Evolutionary conservation across 1,140 invertebrate genomes (phyloP).

Genomic region (Lucilia sericata): DNA sequence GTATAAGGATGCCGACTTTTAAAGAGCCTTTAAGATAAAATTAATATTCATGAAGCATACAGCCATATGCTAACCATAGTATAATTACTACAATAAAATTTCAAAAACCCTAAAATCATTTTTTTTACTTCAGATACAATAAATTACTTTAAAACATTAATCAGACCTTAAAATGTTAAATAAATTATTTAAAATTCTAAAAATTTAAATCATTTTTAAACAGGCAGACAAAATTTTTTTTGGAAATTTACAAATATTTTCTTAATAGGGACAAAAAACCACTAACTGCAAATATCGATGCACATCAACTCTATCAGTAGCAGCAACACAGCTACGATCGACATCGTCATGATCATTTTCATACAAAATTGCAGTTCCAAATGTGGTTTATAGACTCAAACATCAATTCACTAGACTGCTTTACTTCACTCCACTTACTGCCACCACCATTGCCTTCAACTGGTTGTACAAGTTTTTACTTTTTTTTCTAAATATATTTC

Average conservation of each 20-base stretch:
- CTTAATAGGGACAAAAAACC: not conserved
- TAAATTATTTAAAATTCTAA: not conserved
- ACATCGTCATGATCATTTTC: not conserved
- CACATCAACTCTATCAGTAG: not conserved
- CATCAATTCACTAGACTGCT: not conserved
- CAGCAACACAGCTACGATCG: not conserved
- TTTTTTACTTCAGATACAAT: too few species aligned
- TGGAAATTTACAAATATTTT: not conserved
- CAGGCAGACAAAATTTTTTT: not conserved
- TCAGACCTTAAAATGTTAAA: not conserved
- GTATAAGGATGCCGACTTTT: not conserved
- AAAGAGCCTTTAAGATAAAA: not conserved
- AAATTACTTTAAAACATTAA: not conserved
- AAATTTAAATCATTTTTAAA: not conserved
- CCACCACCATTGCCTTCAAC: not conserved
- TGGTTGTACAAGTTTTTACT: not conserved
- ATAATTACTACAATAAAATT: not conserved
- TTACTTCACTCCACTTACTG: not conserved
- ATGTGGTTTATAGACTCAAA: conserved; percentile 10
- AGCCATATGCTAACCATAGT: too few species aligned
- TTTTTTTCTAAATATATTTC: conserved; percentile 1
- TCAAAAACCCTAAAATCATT: not conserved
- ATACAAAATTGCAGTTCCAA: not conserved
- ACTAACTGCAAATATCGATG: not conserved
- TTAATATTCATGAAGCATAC: conserved; percentile 1